Evolutionary conservation across 1,140 invertebrate species (phyloP).

Genomic region (Trissolcus basalis): DNA sequence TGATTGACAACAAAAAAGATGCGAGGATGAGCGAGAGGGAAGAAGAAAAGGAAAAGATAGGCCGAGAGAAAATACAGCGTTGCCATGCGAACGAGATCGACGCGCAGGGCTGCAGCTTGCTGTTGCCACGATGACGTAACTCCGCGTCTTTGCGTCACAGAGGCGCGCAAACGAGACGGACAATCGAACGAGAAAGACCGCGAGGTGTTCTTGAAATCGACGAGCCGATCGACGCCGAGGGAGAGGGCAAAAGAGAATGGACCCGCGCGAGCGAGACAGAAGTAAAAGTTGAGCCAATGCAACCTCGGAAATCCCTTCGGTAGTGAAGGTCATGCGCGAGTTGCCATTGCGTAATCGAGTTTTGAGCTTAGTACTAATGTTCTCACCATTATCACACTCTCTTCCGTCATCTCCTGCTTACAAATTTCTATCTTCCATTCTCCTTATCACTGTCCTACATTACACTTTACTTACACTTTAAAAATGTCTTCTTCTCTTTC

Average conservation of each 20-base stretch:
- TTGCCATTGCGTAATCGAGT: conserved; percentile 46
- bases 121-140: conserved; percentile 57
- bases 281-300: conserved; percentile 49
- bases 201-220: conserved; percentile 48
- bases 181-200: conserved; percentile 13
- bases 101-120: conserved; percentile 46
- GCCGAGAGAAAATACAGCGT: conserved; percentile 28
- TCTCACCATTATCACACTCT: conserved; percentile 42
- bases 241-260: conserved; percentile 37
- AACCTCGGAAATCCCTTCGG: conserved; percentile 56
- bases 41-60: not conserved
- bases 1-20: conserved; percentile 7
- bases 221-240: conserved; percentile 15
- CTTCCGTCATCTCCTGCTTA: conserved; percentile 26
- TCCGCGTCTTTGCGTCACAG: conserved; percentile 50
- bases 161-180: conserved; percentile 26
- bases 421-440: conserved; percentile 2
- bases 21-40: not conserved
- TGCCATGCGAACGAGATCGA: conserved; percentile 55
- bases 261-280: conserved; percentile 39
- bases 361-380: conserved; percentile 39
- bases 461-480: too few species aligned
- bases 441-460: too few species aligned
- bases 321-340: conserved; percentile 52
- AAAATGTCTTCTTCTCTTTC: too few species aligned